Evolutionary conservation across 1,140 invertebrate genomes (phyloP), one percentile per base, ranked within the genome.

Genomic region (Drosophila pseudoobscura): DNA sequence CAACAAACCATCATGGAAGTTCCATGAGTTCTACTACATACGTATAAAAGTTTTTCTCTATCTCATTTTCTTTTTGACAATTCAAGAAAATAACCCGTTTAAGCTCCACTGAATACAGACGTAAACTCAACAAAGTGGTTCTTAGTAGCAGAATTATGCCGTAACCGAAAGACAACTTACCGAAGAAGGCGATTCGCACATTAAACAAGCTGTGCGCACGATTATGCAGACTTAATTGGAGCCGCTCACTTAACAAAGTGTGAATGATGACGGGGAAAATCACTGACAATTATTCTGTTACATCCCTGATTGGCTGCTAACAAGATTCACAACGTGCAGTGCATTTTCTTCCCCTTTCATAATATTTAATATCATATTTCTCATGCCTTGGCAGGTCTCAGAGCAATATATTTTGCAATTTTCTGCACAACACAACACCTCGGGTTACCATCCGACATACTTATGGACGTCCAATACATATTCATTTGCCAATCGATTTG

Each of bases 401-500:
- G 52, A 44, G 73, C 74, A 77, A 72, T 65, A 73, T 85, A 87
- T 78, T 85, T 85, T 78, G 78, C 78, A 87, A 87, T 87, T 80
- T 87, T 64, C 57, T 50, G 45, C 53, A 70, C 82, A 85, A 82
- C 82, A 87, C 80, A 26, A 26, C 31, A 7, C 29, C 82, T 85
- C 61, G 65, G 80, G 80, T 72, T 71, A 74, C 47, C 59, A 78
- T 66, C 63, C 55, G 75, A 75, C 74, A 74, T 70, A 68, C 63
- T 62, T 70, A 74, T 24, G 20, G 35, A 44, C 56, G 61, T 69
- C 68, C 82, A 64, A 74, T 85, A 75, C 78, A 85, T 82, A 78
- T 78, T 85, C 84, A 85, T 85, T 85, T 85, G 82, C 82, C 80
- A 77, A 80, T 77, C 80, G 80, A 85, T 85, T 85, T 85, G 82